Evolutionary conservation across 2,113 vertebrate species (phyloP), one percentile per base, ranked within the genome.

Genomic region (Ophthalmolycus amberensis): DNA sequence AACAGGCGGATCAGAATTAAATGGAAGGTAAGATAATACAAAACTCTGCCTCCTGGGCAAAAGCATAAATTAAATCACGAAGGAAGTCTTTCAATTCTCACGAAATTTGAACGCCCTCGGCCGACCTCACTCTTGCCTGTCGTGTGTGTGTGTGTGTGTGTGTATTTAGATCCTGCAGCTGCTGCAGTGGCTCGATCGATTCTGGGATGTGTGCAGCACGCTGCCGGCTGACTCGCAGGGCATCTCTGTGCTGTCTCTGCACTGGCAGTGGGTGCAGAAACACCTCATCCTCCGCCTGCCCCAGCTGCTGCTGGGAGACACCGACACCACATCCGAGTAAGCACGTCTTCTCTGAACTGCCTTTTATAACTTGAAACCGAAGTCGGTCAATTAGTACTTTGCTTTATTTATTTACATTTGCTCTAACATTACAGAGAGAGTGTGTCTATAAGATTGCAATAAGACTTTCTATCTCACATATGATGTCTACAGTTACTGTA

Each of bases 201-300:
- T 99, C 93, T 98, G 98, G 97, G 88, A 91, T 0, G 85, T 95
- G 34, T 97, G 97, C 63, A 96, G 96, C 86, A 87, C 85, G 0
- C 89, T 98, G 77, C 91, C 93, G 0, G 94, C 96, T 0, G 97
- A 99, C 87, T 79, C 94, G 0, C 74, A 94, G 2, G 97, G 97
- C 22, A 79, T 99, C 75, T 94, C 97, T 0, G 93, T 98, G 62
- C 94, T 99, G 25, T 96, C 97, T 1, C 94, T 99, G 69, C 98
- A 99, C 90, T 99, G 98, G 98, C 97, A 98, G 86, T 99, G 98
- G 98, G 95, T 99, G 74, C 95, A 95, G 85, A 99, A 99, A 63
- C 95, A 97, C 87, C 93, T 98, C 9, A 93, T 98, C 71, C 85
- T 87, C 50, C 95, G 93, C 44, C 94, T 97, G 67, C 96, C 98